Evolutionary conservation across 2,888 invertebrate species (phyloP).

Genomic region (Aporophyla lueneburgensis): DNA sequence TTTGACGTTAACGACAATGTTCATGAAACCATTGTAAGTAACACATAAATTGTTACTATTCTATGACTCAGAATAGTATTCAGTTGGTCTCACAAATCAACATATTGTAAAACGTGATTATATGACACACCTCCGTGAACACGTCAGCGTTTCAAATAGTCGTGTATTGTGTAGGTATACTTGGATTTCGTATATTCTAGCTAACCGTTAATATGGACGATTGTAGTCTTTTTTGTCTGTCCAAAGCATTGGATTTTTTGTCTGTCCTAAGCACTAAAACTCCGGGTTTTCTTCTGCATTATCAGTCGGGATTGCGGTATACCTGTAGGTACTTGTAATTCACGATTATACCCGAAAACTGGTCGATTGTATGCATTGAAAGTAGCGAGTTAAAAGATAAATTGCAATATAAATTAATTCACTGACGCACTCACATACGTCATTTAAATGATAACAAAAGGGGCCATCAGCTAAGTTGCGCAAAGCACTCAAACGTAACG

Average conservation of each 20-base stretch:
- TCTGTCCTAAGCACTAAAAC: background rate
- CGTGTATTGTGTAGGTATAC: background rate
- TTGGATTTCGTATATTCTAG: background rate
- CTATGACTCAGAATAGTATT: slow-evolving; percentile 15
- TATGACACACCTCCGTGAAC: slow-evolving; percentile 1
- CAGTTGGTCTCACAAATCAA: slow-evolving; percentile 3
- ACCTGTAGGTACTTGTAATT: background rate
- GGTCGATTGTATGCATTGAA: background rate
- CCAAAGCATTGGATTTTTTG: background rate
- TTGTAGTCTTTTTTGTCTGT: background rate
- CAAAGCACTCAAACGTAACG: slow-evolving; percentile 4
- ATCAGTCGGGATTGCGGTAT: background rate
- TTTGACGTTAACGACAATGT: background rate
- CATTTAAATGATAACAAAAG: slow-evolving; percentile 14
- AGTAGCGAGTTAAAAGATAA: slow-evolving; percentile 13
- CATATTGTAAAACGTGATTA: background rate
- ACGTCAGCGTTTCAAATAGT: slow-evolving; percentile 24
- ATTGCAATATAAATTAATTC: slow-evolving; percentile 19
- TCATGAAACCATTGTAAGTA: background rate
- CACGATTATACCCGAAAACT: background rate
- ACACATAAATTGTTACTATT: no score
- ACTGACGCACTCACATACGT: background rate
- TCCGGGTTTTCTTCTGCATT: no score
- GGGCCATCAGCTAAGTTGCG: background rate
- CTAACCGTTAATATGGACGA: background rate